Percentiles rank a stretch among this genome's conserved stretches.
Conservation (phyloP, 1,140 invertebrate genomes). For the Spodoptera frugiperda region DNA sequence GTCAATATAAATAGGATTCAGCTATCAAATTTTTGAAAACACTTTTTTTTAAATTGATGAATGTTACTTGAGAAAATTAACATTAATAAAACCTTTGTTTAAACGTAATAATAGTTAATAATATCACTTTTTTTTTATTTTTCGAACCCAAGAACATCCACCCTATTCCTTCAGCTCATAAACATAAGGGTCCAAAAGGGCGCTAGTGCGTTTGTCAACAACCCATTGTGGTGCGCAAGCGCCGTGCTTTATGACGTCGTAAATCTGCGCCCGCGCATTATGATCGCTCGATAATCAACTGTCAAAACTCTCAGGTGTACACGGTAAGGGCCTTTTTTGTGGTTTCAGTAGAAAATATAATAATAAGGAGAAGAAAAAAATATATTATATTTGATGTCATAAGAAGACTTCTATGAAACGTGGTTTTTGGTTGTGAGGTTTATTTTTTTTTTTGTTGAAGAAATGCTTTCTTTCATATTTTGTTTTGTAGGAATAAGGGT, state of each 20-base stretch:
- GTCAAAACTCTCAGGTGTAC: conserved; percentile 67
- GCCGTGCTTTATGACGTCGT: conserved; percentile 68
- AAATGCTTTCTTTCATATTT: background rate
- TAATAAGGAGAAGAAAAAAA: conserved; percentile 8
- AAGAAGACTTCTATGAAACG: conserved; percentile 20
- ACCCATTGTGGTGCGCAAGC: conserved; percentile 63
- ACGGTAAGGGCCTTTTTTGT: conserved; percentile 10
- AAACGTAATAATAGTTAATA: too few relatives aligned
- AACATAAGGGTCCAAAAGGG: conserved; percentile 49
- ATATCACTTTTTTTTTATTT: too few relatives aligned
- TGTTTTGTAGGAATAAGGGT: background rate
- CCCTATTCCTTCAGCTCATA: conserved; percentile 46
- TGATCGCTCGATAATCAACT: conserved; percentile 64
- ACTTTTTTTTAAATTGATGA: too few relatives aligned
- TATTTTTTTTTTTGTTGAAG: background rate
- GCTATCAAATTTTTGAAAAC: too few relatives aligned
- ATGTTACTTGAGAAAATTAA: too few relatives aligned
- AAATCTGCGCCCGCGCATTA: conserved; percentile 66
- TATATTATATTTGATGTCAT: conserved; percentile 18
- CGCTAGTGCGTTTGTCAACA: conserved; percentile 69
- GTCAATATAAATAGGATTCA: too few relatives aligned
- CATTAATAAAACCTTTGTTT: too few relatives aligned
- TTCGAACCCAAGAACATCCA: conserved; percentile 28
- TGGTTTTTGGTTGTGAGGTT: background rate
- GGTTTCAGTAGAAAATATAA: conserved; percentile 42